Base-by-base conservation (phyloP, 2,888 invertebrate species). In the Papilio gigon region DNA sequence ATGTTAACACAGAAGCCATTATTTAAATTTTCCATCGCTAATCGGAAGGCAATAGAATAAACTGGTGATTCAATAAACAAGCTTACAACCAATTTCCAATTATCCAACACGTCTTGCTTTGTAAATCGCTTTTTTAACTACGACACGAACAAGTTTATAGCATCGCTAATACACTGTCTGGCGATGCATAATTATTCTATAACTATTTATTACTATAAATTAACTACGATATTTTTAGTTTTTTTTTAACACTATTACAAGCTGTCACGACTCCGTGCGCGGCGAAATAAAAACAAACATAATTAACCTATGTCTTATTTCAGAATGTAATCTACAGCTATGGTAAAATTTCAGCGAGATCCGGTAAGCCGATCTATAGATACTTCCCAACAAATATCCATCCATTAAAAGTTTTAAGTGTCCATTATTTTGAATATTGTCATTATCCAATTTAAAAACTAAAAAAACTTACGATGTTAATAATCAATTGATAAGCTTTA, bases 71-170 rank as follows among this genome's bases (percentile, higher is more conserved):
- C 78, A 78, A 81, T 83, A 81, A 83, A 78, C 83, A 80, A 78
- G 75, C 72, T 84, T 80, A 83, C 81, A 79, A 80, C 77, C 76
- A 79, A 82, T 85, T 84, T 81, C 77, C 84, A 84, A 84, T 84
- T 85, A 83, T 76, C 53, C 40, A 47, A 76, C 74, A 77, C 74
- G 70, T 40, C 60, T 71, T 62, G 63, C 60, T 62, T 70, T 70
- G 74, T 76, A 74, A 76, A 76, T 74, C 71, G 74, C 74, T 78
- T 82, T 86, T 85, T 53, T 27, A 33, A 50, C 37, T 14, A 61
- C 50, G n/a, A 25, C 62, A 33, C 33, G 44, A 25, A 27, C 58
- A 4, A 33, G 56, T 66, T 64, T 35, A 60, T 44, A 25, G 17
- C 20, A 30, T 40, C 25, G 50, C 35, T 30, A 56, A 30, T 17